A percentile compares a stretch with the other conserved stretches of the same genome.
Conservation (phyloP, 2,888 invertebrate species). For the Neoscelio sp. region DNA sequence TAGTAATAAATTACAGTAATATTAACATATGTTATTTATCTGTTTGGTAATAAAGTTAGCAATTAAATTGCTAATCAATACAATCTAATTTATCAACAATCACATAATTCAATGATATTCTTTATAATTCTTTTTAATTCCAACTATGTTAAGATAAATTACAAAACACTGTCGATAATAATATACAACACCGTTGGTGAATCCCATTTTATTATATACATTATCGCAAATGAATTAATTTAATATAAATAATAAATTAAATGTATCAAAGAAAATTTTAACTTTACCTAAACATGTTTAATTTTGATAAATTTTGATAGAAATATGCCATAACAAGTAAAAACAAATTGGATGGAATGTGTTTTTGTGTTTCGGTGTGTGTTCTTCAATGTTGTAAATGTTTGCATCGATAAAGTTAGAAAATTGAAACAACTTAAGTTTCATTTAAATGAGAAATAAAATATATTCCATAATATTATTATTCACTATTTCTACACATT, state of each 20-base stretch:
- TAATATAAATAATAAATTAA: slow-evolving; percentile 5
- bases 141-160: too few species aligned
- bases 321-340: slow-evolving; percentile 3
- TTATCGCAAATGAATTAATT: slow-evolving; percentile 27
- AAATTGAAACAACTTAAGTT: slow-evolving; percentile 81
- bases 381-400: too few species aligned
- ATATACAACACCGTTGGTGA: too few species aligned
- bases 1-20: too few species aligned
- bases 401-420: slow-evolving; percentile 67
- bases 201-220: slow-evolving; percentile 42
- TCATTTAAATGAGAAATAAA: slow-evolving; percentile 83
- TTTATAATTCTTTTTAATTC: too few species aligned
- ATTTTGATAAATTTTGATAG: neutral
- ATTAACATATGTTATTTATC: too few species aligned
- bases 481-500: slow-evolving; percentile 83
- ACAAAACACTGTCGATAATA: too few species aligned
- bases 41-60: too few species aligned
- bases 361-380: slow-evolving; percentile 32
- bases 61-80: too few species aligned
- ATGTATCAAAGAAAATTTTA: slow-evolving; percentile 36
- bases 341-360: slow-evolving; percentile 54
- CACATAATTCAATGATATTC: too few species aligned
- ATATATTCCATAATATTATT: slow-evolving; percentile 83
- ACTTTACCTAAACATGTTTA: slow-evolving; percentile 51
- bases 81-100: too few species aligned